A percentile compares a stretch with the other conserved stretches of the same genome.
These are phyloP conservation scores for Stenodema calcarata DNA, from an alignment of 2,888 invertebrate species.

Conservation along the genomic window DNA sequence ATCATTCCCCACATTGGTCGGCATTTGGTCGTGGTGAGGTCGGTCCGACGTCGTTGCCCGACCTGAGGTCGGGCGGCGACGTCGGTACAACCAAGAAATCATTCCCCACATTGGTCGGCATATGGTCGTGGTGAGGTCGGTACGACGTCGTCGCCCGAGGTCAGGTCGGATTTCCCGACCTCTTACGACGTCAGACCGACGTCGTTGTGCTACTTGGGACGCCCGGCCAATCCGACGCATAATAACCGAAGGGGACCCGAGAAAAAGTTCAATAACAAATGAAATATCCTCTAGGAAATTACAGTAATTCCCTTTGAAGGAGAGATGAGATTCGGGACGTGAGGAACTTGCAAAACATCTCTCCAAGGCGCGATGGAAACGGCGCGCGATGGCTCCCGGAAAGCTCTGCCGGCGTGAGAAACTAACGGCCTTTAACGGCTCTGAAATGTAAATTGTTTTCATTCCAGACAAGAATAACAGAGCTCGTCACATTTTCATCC, in stretches of 20 bases:
- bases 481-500: neutral
- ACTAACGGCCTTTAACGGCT: neutral
- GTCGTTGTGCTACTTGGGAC: no score
- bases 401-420: neutral
- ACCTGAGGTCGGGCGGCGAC: no score
- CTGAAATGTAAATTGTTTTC: constrained; percentile 2
- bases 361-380: neutral
- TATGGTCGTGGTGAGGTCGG: no score
- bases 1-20: no score
- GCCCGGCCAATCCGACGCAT: neutral
- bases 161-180: no score
- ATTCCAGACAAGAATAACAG: constrained; percentile 2
- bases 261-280: neutral
- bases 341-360: neutral
- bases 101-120: no score
- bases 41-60: no score
- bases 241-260: no score
- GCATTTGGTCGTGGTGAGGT: no score
- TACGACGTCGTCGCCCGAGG: no score
- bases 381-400: neutral
- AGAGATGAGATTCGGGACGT: neutral
- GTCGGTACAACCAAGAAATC: no score
- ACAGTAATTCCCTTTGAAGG: neutral
- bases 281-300: neutral
- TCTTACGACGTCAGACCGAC: no score